A percentile compares a stretch with the other conserved stretches of the same genome.
phyloP scores from a whole-genome alignment of 2,113 vertebrate genomes.

The Agelaius tricolor region DNA sequence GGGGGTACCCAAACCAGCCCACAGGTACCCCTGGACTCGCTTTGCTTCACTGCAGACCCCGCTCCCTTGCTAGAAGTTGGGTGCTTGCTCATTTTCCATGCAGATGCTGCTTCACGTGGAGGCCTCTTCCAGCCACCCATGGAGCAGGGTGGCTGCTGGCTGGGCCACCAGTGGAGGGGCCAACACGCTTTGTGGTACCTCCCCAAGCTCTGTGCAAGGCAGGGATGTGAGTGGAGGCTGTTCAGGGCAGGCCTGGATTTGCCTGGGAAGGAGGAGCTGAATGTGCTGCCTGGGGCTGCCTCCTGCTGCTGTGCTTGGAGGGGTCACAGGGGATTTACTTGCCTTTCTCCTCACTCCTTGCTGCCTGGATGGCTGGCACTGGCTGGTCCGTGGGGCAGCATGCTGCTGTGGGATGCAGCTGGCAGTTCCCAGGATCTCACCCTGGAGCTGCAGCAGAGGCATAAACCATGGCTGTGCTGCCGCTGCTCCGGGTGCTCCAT shows the following conservation, averaged over 20 bases:
- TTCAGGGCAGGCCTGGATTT: not conserved
- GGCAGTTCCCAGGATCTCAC: not conserved
- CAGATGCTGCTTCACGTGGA: not conserved
- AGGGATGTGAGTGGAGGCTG: not conserved
- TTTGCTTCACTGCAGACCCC: not conserved
- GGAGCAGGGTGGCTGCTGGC: not conserved
- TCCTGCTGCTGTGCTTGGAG: not conserved
- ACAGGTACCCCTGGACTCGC: not conserved
- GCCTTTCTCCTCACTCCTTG: not conserved
- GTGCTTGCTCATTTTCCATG: not conserved
- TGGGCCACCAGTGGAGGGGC: not conserved
- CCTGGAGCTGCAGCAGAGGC: not conserved
- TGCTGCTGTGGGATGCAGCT: not conserved
- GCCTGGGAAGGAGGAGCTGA: not conserved
- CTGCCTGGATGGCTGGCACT: not conserved
- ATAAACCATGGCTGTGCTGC: not conserved
- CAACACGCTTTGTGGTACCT: accelerated
- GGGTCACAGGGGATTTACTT: not conserved
- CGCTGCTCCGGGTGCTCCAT: not conserved
- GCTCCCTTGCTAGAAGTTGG: not conserved
- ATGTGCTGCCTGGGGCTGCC: not conserved
- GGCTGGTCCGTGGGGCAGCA: accelerated
- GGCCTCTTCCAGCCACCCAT: not conserved
- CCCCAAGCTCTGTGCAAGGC: not conserved
- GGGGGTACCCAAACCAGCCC: not conserved